Evolutionary conservation across 2,888 invertebrate species (phyloP), one percentile per base, ranked within the genome.

Genomic region (Pachliopta kotzebuea): DNA sequence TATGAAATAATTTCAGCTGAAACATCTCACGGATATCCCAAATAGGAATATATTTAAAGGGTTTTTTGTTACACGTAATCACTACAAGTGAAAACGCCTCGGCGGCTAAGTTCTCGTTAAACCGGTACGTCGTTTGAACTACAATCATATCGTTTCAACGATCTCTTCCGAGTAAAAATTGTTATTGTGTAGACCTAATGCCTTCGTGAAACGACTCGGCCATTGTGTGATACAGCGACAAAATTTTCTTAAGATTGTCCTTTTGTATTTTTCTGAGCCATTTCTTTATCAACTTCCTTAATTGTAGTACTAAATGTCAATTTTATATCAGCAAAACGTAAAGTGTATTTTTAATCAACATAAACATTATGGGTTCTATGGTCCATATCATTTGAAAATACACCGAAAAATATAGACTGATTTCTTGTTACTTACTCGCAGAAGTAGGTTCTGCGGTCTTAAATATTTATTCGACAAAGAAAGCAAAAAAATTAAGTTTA

Each of bases 151-250:
- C 65, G 58, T 37, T 54, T 26, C 42, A 54, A 65, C 65, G 65
- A 65, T 65, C 65, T 65, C 49, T 49, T 54, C 29, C 61, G 58
- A 58, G 54, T 65, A 65, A 65, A 65, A 65, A 65, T 65, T 62
- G 61, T 65, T 65, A 65, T 65, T 65, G 61, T 65, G 61, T 65
- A 56, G 64, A 65, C 61, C 56, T 61, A 65, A 65, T 54, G 61
- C 57, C 26, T 65, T 65, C 61, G 60, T 65, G 54, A 60, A 63
- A 61, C 57, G 61, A 61, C 54, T 45, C 20, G 23, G 18, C 65
- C 54, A 61, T 65, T 65, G 65, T 65, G 45, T 54, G 52, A 26
- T 54, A 53, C 64, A 37, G 24, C 52, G 54, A 61, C 57, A 61
- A 57, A 65, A 65, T 49, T 65, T 56, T 65, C 56, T 65, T 52